Evolutionary conservation across 2,888 invertebrate species (phyloP).

Genomic region (Muschampia plurimacula): DNA sequence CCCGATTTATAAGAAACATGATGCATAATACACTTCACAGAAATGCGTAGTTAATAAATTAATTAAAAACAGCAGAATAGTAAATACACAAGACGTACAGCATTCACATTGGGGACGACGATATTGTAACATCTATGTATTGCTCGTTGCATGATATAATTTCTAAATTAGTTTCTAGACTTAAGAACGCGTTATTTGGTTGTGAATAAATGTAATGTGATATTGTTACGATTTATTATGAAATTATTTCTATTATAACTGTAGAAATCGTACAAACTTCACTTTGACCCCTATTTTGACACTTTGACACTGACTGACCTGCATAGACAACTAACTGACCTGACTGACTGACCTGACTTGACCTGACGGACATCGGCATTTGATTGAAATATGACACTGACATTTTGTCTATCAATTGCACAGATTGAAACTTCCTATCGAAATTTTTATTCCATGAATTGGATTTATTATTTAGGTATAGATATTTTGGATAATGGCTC

Average conservation of each 20-base stretch:
- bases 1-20: neutral
- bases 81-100: slow-evolving; percentile 53
- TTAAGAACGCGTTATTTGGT: neutral
- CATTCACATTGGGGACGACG: slow-evolving; percentile 53
- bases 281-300: no score
- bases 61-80: neutral
- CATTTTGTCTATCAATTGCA: no score
- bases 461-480: no score
- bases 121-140: slow-evolving; percentile 57
- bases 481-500: no score
- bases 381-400: no score
- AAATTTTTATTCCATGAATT: no score
- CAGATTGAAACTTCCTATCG: no score
- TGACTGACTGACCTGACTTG: no score
- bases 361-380: no score
- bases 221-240: neutral
- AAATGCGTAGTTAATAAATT: slow-evolving; percentile 33
- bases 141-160: slow-evolving; percentile 62
- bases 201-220: neutral
- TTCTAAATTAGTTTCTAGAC: slow-evolving; percentile 8
- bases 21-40: neutral
- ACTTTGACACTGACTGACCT: neutral
- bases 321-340: no score
- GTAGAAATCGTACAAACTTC: no score
- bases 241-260: no score